Conservation (phyloP, 2,797 vertebrate species). For the Dryobates pubescens region DNA sequence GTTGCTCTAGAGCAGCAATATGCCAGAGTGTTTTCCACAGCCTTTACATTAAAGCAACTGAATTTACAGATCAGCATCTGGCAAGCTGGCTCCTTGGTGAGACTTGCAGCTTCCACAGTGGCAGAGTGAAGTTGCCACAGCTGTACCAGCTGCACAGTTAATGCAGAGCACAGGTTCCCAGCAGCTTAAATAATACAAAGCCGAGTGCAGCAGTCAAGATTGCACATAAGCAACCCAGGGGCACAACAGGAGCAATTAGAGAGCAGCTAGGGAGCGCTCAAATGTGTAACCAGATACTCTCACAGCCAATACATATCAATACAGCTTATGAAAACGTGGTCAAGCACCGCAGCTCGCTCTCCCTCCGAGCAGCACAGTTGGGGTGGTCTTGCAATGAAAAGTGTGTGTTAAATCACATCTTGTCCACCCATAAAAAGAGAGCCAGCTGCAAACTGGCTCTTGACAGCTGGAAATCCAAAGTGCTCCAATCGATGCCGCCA, state of each 20-base stretch:
- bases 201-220: conserved; percentile 20
- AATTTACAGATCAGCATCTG: conserved; percentile 36
- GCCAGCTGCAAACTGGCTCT: neutral
- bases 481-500: neutral
- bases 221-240: conserved; percentile 33
- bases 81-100: neutral
- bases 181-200: neutral
- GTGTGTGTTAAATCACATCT: conserved; percentile 36
- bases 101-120: conserved; percentile 34
- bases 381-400: conserved; percentile 65
- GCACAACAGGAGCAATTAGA: conserved; percentile 62
- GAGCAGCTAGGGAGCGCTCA: conserved; percentile 50
- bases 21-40: neutral
- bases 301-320: conserved; percentile 59
- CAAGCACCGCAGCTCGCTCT: neutral
- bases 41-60: neutral
- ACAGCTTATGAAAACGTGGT: neutral
- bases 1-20: neutral
- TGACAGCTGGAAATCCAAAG: conserved; percentile 2
- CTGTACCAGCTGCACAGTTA: conserved; percentile 38
- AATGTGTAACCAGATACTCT: conserved; percentile 45
- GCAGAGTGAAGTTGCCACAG: conserved; percentile 51
- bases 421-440: conserved; percentile 40
- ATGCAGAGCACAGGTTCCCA: neutral
- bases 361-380: neutral